Evolutionary conservation across 35 echinoderm and acorn worm genomes (phyloP).

Genomic region (Apostichopus japonicus): DNA sequence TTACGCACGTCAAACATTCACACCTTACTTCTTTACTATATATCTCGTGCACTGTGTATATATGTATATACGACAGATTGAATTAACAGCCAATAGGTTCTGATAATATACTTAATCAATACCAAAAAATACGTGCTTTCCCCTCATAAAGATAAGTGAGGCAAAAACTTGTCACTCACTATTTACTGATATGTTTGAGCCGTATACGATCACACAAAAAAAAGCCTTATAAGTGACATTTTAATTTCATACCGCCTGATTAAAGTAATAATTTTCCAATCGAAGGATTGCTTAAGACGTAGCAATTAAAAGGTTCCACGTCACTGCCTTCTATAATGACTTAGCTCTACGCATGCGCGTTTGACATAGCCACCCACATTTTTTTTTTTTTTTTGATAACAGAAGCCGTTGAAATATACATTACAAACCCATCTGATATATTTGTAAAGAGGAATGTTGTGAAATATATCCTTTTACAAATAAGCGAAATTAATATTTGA

Average conservation of each 20-base stretch:
- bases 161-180: not conserved
- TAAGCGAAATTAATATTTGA: slow-evolving; percentile 54
- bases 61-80: not conserved
- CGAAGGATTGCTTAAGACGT: slow-evolving; percentile 29
- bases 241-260: slow-evolving; percentile 40
- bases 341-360: slow-evolving; percentile 14
- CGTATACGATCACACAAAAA: not conserved
- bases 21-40: too few relatives aligned
- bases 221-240: slow-evolving; percentile 8
- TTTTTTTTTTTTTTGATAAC: not conserved
- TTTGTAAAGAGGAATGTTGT: slow-evolving; percentile 22
- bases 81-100: not conserved
- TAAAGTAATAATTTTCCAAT: slow-evolving; percentile 54
- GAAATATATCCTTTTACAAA: slow-evolving; percentile 51
- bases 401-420: not conserved
- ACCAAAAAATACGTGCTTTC: not conserved
- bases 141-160: not conserved
- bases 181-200: not conserved
- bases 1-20: too few relatives aligned
- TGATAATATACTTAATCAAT: not conserved
- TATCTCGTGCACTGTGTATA: too few relatives aligned
- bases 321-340: slow-evolving; percentile 17
- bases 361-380: not conserved
- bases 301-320: not conserved
- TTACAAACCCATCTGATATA: not conserved